These are phyloP conservation scores for Helarctos malayanus DNA, from an alignment of 2,797 vertebrate species.

Conservation along the genomic window DNA sequence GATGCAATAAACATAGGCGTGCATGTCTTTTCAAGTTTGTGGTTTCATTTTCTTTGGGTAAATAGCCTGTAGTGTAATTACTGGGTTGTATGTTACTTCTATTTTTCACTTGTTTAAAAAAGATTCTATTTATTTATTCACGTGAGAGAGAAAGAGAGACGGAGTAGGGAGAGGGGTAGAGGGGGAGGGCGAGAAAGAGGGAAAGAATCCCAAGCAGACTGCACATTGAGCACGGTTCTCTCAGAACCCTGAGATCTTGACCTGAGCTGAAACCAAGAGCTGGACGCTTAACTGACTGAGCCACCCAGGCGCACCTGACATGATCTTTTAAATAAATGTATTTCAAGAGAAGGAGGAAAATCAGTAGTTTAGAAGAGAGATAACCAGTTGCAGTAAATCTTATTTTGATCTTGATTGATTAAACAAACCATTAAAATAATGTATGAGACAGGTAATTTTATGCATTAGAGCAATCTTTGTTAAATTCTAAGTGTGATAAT, in stretches of 20 bases:
- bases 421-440: background rate
- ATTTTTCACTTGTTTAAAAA: background rate
- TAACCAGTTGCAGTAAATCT: background rate
- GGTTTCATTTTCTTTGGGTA: background rate
- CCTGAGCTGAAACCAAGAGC: background rate
- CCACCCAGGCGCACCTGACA: background rate
- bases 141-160: background rate
- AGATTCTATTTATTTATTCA: background rate
- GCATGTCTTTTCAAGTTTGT: background rate
- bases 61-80: background rate
- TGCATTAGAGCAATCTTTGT: background rate
- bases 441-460: background rate
- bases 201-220: background rate
- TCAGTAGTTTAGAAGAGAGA: background rate
- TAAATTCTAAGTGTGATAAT: background rate
- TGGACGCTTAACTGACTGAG: background rate
- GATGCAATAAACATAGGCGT: background rate
- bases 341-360: background rate
- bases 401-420: background rate
- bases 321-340: constrained; percentile 11
- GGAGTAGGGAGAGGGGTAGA: background rate
- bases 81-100: background rate
- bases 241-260: background rate
- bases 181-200: background rate
- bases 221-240: background rate